Evolutionary conservation across 2,888 invertebrate genomes (phyloP).

Genomic region (Eupithecia exiguata): DNA sequence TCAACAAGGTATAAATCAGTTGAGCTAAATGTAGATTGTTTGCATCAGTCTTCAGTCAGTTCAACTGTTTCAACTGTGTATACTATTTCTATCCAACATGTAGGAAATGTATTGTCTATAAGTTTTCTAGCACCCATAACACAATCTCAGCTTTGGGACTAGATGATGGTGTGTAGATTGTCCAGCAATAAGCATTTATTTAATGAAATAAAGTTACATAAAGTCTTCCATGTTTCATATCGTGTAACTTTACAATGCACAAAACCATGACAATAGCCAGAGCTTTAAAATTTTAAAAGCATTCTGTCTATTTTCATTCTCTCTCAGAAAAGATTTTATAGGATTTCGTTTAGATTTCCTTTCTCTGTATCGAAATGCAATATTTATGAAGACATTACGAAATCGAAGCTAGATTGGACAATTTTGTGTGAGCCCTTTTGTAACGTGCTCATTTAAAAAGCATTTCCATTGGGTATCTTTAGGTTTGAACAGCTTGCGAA

Average conservation of each 20-base stretch:
- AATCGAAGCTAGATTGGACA: conserved; percentile 31
- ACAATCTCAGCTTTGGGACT: neutral
- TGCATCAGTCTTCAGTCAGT: too few relatives aligned
- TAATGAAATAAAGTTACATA: neutral
- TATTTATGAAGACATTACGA: conserved; percentile 34
- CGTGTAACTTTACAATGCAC: neutral
- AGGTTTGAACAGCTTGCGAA: neutral
- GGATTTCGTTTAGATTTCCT: conserved; percentile 41
- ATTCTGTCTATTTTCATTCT: conserved; percentile 46
- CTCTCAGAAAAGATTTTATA: conserved; percentile 48
- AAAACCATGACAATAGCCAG: conserved; percentile 34
- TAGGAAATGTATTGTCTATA: too few relatives aligned
- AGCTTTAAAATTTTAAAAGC: conserved; percentile 54
- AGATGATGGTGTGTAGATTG: neutral
- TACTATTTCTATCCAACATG: too few relatives aligned
- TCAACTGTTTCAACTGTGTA: too few relatives aligned
- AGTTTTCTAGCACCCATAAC: neutral
- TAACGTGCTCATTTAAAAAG: conserved; percentile 23
- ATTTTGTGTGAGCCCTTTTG: conserved; percentile 27
- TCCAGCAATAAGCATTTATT: neutral
- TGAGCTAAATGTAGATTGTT: too few relatives aligned
- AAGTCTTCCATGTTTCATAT: neutral
- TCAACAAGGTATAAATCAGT: too few relatives aligned
- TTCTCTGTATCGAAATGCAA: conserved; percentile 46
- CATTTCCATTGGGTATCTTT: conserved; percentile 16